These are phyloP conservation scores for Hyla sarda DNA, from an alignment of 2,113 vertebrate genomes.

Conservation along the genomic window DNA sequence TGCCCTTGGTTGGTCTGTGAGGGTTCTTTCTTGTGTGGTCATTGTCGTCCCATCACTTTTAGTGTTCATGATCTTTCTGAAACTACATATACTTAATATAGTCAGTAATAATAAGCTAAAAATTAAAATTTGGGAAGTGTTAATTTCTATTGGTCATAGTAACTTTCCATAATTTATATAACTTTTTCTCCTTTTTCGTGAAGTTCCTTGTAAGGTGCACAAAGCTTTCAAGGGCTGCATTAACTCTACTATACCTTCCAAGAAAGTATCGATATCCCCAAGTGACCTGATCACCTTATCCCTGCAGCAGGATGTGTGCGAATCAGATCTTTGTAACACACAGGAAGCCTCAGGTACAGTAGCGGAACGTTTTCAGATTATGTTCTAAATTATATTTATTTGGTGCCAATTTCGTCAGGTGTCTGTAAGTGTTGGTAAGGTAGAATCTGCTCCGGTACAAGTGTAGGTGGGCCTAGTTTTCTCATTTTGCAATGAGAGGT, in stretches of 20 bases:
- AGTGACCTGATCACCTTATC: neutral
- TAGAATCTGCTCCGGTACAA: too few species aligned
- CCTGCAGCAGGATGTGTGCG: neutral
- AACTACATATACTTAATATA: neutral
- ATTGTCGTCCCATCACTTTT: neutral
- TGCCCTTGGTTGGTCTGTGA: neutral
- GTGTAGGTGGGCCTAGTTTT: neutral
- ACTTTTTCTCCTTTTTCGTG: neutral
- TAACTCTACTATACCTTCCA: neutral
- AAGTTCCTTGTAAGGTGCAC: neutral
- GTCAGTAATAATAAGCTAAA: neutral
- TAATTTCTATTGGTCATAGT: neutral
- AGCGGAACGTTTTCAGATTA: neutral
- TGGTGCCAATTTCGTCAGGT: neutral
- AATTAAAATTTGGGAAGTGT: neutral
- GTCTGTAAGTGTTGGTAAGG: neutral
- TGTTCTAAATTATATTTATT: neutral
- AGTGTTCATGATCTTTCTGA: neutral
- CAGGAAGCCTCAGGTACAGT: neutral
- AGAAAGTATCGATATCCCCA: constrained; percentile 3
- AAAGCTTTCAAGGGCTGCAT: constrained; percentile 1
- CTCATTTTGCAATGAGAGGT: neutral
- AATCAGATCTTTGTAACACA: constrained; percentile 31
- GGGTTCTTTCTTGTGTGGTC: neutral
- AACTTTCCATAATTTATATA: neutral